Conservation (phyloP, 2,113 vertebrate species). For the Cichladusa arquata region DNA sequence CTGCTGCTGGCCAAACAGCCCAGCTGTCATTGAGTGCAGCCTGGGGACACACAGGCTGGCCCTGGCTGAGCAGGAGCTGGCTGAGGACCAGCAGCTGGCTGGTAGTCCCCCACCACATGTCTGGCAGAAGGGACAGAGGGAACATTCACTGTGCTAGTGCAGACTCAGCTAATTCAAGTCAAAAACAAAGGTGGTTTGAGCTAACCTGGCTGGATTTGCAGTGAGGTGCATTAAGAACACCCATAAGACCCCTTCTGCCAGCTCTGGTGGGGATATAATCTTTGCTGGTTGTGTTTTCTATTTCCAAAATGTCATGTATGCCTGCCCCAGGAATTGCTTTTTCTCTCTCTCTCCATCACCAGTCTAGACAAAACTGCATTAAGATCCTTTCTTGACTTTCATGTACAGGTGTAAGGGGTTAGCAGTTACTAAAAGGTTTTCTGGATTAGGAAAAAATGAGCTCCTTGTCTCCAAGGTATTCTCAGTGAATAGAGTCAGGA, state of each 20-base stretch:
- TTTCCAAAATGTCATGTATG: not conserved
- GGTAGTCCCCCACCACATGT: not conserved
- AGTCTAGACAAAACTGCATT: conserved; percentile 11
- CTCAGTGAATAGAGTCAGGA: not conserved
- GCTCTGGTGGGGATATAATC: not conserved
- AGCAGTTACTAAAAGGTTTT: not conserved
- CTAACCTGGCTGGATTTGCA: conserved; percentile 17
- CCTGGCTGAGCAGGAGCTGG: not conserved
- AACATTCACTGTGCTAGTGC: conserved; percentile 10
- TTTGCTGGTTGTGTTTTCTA: not conserved
- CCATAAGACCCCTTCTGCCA: not conserved
- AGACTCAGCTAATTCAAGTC: conserved; percentile 26
- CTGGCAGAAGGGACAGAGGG: conserved; percentile 50
- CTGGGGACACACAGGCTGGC: not conserved
- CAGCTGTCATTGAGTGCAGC: not conserved
- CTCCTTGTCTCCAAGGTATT: not conserved
- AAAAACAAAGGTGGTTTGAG: conserved; percentile 45
- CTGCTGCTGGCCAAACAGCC: not conserved
- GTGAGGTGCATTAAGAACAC: not conserved
- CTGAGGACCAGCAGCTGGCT: conserved; percentile 19
- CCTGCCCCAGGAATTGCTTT: not conserved
- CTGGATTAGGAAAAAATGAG: not conserved
- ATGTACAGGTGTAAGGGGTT: not conserved
- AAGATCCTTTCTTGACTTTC: not conserved
- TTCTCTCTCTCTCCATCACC: not conserved